Evolutionary conservation across 2,797 vertebrate species (phyloP).

Genomic region (Macropus fuliginosus): DNA sequence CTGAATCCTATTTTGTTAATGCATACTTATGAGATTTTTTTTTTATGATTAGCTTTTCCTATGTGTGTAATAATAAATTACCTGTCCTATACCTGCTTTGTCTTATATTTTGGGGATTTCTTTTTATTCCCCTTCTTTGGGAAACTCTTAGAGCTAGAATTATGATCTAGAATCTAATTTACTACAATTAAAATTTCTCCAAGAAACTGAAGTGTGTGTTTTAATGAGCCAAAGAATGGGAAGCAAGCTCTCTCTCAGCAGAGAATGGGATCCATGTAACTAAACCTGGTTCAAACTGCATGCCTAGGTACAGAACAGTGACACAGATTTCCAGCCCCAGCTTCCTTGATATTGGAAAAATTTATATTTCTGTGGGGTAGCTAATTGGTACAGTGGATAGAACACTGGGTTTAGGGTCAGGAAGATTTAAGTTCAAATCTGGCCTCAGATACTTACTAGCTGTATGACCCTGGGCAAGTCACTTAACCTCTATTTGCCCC

Average conservation of each 20-base stretch:
- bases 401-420: background rate
- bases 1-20: background rate
- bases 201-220: background rate
- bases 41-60: background rate
- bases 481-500: background rate
- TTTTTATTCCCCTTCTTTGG: background rate
- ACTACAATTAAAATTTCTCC: background rate
- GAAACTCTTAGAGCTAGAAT: background rate
- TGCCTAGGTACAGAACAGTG: background rate
- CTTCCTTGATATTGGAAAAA: background rate
- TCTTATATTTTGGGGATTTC: background rate
- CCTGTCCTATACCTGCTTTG: background rate
- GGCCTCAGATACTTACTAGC: background rate
- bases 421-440: background rate
- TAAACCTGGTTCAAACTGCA: background rate
- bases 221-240: background rate
- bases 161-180: background rate
- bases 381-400: too few species aligned
- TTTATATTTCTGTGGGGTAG: background rate
- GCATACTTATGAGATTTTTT: background rate
- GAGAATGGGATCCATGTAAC: background rate
- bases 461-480: background rate
- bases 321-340: background rate
- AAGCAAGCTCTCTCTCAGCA: background rate
- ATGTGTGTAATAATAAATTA: background rate